Percentiles rank a stretch among this genome's conserved stretches.
Conservation (phyloP, 2,113 vertebrate genomes). For the Ondatra zibethicus region DNA sequence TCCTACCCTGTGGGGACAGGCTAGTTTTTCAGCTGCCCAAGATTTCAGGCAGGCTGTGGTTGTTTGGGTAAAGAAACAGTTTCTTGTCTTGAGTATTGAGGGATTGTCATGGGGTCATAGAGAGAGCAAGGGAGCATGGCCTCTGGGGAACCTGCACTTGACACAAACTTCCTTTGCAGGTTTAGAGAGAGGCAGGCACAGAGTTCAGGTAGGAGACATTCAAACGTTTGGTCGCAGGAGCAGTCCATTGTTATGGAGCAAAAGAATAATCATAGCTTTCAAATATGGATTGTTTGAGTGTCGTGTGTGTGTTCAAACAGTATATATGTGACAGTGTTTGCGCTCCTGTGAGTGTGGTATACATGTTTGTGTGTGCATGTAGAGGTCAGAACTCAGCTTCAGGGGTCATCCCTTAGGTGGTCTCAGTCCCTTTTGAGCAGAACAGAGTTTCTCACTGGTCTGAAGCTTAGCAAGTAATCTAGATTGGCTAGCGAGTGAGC, state of each 20-base stretch:
- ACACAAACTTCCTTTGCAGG: neutral
- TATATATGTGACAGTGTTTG: neutral
- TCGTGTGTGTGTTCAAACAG: neutral
- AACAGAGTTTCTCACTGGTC: neutral
- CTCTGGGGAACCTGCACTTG: neutral
- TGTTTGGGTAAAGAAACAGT: constrained; percentile 71
- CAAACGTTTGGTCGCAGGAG: too few relatives aligned
- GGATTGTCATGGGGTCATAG: constrained; percentile 57
- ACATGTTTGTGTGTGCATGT: neutral
- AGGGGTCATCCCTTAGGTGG: neutral
- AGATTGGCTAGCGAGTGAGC: neutral
- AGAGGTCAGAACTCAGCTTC: neutral
- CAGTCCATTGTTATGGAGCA: neutral
- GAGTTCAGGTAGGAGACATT: neutral
- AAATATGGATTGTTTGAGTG: neutral
- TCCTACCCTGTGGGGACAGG: constrained; percentile 79
- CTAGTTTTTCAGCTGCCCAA: constrained; percentile 74
- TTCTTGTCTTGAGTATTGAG: constrained; percentile 63
- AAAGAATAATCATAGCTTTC: neutral
- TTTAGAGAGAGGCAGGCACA: neutral
- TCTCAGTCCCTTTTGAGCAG: neutral
- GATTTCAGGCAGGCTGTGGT: constrained; percentile 65
- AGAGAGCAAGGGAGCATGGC: neutral
- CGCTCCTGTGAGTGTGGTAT: neutral
- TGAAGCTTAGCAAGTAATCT: neutral